Evolutionary conservation across 2,888 invertebrate genomes (phyloP).

Genomic region (Drymonia ruficornis): DNA sequence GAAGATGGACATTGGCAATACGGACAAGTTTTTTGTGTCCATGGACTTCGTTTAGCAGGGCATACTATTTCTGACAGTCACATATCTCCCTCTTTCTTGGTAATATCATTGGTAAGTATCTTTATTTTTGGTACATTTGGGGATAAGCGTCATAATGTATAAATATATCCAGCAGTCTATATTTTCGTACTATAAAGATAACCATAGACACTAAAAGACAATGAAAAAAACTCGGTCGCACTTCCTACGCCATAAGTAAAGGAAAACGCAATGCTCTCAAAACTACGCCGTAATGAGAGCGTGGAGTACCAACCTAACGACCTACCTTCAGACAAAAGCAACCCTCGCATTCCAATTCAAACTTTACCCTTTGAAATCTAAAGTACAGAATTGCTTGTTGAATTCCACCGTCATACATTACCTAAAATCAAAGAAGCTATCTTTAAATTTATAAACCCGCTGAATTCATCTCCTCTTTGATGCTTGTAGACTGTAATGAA

Average conservation of each 20-base stretch:
- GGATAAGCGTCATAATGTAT: no score
- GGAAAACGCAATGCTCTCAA: conserved; percentile 46
- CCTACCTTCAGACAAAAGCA: conserved; percentile 41
- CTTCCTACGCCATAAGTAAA: conserved; percentile 37
- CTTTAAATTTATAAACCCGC: conserved; percentile 37
- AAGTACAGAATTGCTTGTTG: conserved; percentile 17
- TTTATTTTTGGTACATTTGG: no score
- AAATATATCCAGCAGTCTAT: background rate
- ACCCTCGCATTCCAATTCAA: conserved; percentile 25
- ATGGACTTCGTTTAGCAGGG: no score
- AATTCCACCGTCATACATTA: conserved; percentile 29
- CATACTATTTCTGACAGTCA: no score
- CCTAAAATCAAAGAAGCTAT: conserved; percentile 41
- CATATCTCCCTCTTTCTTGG: no score
- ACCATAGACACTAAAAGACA: conserved; percentile 33
- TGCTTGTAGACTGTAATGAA: conserved; percentile 13
- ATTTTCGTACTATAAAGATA: conserved; percentile 4
- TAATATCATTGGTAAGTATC: no score
- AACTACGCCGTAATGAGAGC: conserved; percentile 54
- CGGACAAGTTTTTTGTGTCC: no score
- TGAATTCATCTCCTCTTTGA: conserved; percentile 33
- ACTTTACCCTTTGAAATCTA: conserved; percentile 20
- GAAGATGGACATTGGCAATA: no score
- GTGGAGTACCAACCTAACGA: conserved; percentile 49
- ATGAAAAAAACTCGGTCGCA: conserved; percentile 44